Conservation (phyloP, 2,113 vertebrate genomes). For the Leucosticte australis region DNA sequence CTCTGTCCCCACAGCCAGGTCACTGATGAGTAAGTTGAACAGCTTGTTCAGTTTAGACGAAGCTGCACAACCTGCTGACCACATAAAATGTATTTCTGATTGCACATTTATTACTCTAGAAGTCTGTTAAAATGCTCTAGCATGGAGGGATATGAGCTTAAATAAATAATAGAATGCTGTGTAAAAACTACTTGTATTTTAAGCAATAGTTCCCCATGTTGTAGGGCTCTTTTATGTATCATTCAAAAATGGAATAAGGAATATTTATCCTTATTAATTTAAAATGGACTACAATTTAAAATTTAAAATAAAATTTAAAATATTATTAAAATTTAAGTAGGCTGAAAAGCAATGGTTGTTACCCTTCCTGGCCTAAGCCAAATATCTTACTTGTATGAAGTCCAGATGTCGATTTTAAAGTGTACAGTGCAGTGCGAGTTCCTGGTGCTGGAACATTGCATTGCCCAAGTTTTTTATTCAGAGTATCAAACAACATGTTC, state of each 20-base stretch:
- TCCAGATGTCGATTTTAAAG: neutral
- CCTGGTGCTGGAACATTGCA: neutral
- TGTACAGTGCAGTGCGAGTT: neutral
- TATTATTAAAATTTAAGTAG: neutral
- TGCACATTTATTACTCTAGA: neutral
- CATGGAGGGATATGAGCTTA: neutral
- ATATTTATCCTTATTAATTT: neutral
- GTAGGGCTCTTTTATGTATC: neutral
- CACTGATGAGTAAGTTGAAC: neutral
- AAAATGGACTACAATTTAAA: neutral
- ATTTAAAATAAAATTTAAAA: neutral
- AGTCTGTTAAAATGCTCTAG: neutral
- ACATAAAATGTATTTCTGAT: neutral
- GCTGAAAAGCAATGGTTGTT: neutral
- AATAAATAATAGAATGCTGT: neutral
- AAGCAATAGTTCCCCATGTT: neutral
- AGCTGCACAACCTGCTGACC: neutral
- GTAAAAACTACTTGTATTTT: neutral
- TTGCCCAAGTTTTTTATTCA: neutral
- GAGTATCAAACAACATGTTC: neutral
- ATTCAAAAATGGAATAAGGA: neutral
- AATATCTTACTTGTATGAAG: neutral
- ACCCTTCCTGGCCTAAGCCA: neutral
- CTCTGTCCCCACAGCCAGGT: neutral
- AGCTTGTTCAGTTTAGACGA: neutral